Base-by-base conservation (phyloP, 1,140 invertebrate genomes). In the Tetramorium parvispinum region DNA sequence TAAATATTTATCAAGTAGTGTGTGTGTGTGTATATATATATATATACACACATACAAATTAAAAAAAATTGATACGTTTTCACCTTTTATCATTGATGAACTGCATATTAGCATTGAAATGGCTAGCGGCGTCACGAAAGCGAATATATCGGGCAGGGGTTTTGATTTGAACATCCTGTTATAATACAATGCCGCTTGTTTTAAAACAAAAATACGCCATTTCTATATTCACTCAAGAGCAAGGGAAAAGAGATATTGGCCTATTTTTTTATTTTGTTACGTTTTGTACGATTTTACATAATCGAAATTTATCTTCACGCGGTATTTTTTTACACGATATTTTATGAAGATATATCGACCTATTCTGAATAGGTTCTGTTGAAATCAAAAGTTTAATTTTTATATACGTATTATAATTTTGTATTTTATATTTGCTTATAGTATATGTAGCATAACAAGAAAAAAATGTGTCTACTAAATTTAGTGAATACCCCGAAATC, bases 321-420 rank as follows among this genome's bases (percentile, higher is more conserved):
- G 75, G 71, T 87, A 90, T 78, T 78, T 79, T 78, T 79, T 66
- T 83, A 78, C 83, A 46, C 59, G 86, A 89, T 90, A 89, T 87
- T 92, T 91, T 91, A 57, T 91, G 83, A 79, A 87, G 87, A 88
- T 90, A 88, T 93, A 93, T 90, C 32, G 85, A 92, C 91, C 91
- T 94, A 93, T 92, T 88, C 59, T 63, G 85, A 90, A 93, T 93
- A 93, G 91, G 92, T 92, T 92, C 57, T 94, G 92, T 93, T 93
- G 76, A 89, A 91, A 89, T 91, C 81, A 87, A 92, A 92, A 92
- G 89, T 92, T 93, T 93, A 93, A 86, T 93, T 93, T 92, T 93
- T 91, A 92, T 92, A 91, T 77, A 79, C 68, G 86, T 85, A 82
- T 87, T 91, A 87, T 92, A 87, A 88, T 92, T 91, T 88, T 79